Evolutionary conservation across 2,113 vertebrate species (phyloP).

Genomic region (Microtus pennsylvanicus): DNA sequence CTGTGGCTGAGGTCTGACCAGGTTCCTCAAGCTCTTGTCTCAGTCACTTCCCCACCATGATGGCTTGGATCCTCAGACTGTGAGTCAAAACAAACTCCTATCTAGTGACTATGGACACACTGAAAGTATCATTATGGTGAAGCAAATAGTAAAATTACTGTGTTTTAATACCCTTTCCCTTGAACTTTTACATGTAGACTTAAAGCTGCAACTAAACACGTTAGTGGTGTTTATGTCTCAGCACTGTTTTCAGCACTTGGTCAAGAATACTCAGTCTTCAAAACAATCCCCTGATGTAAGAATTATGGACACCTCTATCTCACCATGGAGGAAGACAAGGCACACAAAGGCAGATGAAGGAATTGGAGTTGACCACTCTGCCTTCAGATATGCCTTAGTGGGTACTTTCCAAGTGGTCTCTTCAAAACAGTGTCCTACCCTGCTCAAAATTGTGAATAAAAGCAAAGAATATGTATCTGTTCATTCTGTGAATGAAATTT

Average conservation of each 20-base stretch:
- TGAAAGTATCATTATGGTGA: neutral
- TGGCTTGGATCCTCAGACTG: neutral
- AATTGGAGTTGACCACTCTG: neutral
- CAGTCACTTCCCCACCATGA: neutral
- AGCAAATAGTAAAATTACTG: neutral
- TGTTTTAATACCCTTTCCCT: neutral
- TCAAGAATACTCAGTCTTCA: neutral
- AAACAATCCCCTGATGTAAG: neutral
- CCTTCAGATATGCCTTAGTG: neutral
- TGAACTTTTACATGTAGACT: neutral
- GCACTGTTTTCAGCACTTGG: neutral
- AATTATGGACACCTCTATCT: neutral
- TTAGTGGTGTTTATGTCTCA: neutral
- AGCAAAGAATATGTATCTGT: neutral
- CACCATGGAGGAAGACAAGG: neutral
- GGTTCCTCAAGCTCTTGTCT: neutral
- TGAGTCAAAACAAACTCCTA: neutral
- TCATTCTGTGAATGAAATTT: slow-evolving; percentile 16
- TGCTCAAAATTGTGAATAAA: neutral
- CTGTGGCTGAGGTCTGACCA: neutral
- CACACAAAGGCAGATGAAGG: neutral
- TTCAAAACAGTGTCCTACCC: neutral
- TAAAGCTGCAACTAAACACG: neutral
- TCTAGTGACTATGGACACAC: neutral
- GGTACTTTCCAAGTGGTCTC: neutral